Conservation (phyloP, 2,797 vertebrate species). For the Aldrovandia affinis region DNA sequence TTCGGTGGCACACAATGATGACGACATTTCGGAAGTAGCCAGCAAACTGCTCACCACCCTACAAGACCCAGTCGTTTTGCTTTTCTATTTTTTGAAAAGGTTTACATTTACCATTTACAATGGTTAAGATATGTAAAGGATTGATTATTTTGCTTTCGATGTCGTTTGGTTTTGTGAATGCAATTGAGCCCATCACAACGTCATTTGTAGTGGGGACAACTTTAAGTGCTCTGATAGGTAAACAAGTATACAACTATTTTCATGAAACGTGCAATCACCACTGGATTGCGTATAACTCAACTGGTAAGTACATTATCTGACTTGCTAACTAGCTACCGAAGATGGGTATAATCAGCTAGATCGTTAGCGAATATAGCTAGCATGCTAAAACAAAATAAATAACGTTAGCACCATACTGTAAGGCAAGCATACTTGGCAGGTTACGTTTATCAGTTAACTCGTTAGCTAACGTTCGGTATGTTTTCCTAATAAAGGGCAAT, state of each 20-base stretch:
- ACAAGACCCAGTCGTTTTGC: not conserved
- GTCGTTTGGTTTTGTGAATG: slow-evolving; percentile 34
- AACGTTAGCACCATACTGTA: not conserved
- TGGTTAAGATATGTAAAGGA: slow-evolving; percentile 48
- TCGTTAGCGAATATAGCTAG: not conserved
- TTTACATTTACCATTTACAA: slow-evolving; percentile 30
- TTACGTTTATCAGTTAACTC: not conserved
- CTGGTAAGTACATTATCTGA: slow-evolving; percentile 59
- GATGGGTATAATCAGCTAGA: not conserved
- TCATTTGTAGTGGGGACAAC: slow-evolving; percentile 50
- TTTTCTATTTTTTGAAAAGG: not conserved
- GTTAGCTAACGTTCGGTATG: not conserved
- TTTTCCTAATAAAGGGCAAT: not conserved
- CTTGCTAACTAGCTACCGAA: not conserved
- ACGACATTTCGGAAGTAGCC: slow-evolving; percentile 24
- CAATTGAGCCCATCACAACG: slow-evolving; percentile 69
- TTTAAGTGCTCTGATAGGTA: slow-evolving; percentile 50
- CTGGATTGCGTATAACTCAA: slow-evolving; percentile 68
- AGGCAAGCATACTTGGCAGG: not conserved
- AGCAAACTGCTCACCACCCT: no score
- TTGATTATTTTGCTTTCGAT: slow-evolving; percentile 44
- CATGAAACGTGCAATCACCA: slow-evolving; percentile 60
- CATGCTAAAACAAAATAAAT: not conserved
- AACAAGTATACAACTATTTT: slow-evolving; percentile 62
- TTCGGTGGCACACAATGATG: slow-evolving; percentile 18